A percentile compares a stretch with the other conserved stretches of the same genome.
Conservation (phyloP, 2,888 invertebrate species). For the Isoperla grammatica region DNA sequence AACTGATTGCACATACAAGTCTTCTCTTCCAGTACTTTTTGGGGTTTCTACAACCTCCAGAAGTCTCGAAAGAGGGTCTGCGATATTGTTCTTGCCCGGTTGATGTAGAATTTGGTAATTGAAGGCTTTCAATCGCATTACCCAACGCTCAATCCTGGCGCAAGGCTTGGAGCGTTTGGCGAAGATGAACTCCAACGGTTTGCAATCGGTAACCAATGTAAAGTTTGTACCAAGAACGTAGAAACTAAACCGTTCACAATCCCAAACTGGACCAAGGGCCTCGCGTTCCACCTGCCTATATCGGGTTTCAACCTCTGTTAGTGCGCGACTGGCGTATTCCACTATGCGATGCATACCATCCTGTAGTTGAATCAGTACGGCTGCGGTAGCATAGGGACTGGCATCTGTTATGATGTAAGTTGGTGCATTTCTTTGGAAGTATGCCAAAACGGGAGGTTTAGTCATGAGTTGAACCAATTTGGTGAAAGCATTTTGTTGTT, state of each 20-base stretch:
- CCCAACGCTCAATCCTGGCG: constrained; percentile 33
- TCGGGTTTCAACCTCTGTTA: constrained; percentile 40
- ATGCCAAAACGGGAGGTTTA: too few species aligned
- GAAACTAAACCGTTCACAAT: constrained; percentile 40
- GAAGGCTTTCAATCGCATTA: constrained; percentile 32
- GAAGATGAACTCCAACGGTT: too few species aligned
- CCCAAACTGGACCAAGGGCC: constrained; percentile 40
- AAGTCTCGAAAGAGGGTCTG: constrained; percentile 36
- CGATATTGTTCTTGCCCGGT: constrained; percentile 35
- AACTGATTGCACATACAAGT: background rate
- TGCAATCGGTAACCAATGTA: too few species aligned
- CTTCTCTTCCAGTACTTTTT: too few species aligned
- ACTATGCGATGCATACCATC: constrained; percentile 36
- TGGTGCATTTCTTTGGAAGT: too few species aligned
- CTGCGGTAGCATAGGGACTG: constrained; percentile 23
- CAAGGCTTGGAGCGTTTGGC: constrained; percentile 32
- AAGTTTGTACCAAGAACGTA: constrained; percentile 38
- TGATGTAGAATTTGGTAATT: constrained; percentile 27
- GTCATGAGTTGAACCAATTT: constrained; percentile 34
- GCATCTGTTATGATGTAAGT: constrained; percentile 26
- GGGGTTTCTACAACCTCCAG: too few species aligned
- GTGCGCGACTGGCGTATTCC: constrained; percentile 40
- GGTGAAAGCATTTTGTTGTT: constrained; percentile 35
- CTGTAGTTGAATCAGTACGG: constrained; percentile 36
- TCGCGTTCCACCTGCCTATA: constrained; percentile 33